These are phyloP conservation scores for Podarcis cretensis DNA, from an alignment of 2,113 vertebrate genomes.

Conservation along the genomic window DNA sequence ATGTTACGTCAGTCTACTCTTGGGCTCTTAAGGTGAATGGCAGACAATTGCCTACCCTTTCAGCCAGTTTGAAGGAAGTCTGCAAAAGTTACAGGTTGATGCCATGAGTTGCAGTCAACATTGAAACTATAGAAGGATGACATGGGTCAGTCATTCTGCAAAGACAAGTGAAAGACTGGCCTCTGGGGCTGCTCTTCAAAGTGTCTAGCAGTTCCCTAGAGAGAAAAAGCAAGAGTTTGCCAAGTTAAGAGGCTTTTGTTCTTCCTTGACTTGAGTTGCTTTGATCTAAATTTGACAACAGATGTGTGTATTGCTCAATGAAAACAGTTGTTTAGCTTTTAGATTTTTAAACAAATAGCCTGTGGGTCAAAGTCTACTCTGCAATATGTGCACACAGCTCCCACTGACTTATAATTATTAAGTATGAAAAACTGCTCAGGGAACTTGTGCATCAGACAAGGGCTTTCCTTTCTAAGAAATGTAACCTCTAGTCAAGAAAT, in stretches of 20 bases:
- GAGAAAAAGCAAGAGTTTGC: constrained; percentile 46
- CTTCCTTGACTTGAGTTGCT: constrained; percentile 42
- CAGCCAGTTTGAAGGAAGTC: background rate
- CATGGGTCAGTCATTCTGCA: background rate
- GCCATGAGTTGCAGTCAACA: background rate
- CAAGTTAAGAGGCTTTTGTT: constrained; percentile 45
- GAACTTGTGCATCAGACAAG: background rate
- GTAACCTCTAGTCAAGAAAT: accelerated
- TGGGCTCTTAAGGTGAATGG: background rate
- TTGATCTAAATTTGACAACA: constrained; percentile 62
- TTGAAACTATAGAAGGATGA: background rate
- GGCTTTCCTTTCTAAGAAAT: background rate
- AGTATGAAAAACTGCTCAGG: background rate
- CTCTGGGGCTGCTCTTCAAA: constrained; percentile 44
- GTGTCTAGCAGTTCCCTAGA: constrained; percentile 26
- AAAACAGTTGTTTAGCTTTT: constrained; percentile 48
- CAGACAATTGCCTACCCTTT: background rate
- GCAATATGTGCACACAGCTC: constrained; percentile 6
- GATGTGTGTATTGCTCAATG: constrained; percentile 51
- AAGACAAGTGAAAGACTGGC: constrained; percentile 25
- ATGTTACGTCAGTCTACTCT: background rate
- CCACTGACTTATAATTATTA: constrained; percentile 8
- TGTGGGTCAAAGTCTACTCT: constrained; percentile 43
- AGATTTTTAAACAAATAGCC: constrained; percentile 46
- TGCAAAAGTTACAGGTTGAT: background rate